Conservation (phyloP, 2,888 invertebrate genomes). For the Augiades crinisus region DNA sequence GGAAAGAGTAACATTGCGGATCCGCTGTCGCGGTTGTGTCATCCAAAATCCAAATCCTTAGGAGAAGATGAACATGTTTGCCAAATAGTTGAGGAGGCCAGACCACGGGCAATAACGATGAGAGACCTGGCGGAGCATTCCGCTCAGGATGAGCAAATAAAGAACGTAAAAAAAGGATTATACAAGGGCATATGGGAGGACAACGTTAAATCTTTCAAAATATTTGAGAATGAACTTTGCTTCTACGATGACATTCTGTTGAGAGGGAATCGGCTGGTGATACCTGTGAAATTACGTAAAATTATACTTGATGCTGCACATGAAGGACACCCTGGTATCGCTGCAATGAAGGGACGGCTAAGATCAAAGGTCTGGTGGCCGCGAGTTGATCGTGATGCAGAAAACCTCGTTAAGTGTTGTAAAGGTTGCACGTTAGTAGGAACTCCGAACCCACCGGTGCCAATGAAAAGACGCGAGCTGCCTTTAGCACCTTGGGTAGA, state of each 20-base stretch:
- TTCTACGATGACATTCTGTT: constrained; percentile 34
- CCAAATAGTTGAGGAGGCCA: constrained; percentile 12
- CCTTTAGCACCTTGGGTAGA: constrained; percentile 22
- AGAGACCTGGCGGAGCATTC: constrained; percentile 8
- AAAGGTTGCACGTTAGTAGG: constrained; percentile 31
- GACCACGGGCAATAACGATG: constrained; percentile 19
- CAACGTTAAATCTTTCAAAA: not conserved
- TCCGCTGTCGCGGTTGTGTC: no score
- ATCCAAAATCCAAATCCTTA: not conserved
- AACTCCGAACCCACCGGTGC: constrained; percentile 19
- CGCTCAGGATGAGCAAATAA: constrained; percentile 12
- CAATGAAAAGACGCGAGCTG: constrained; percentile 27
- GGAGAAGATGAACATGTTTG: not conserved
- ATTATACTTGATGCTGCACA: constrained; percentile 20
- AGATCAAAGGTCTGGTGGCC: constrained; percentile 34
- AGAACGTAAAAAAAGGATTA: constrained; percentile 10
- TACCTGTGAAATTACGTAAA: not conserved
- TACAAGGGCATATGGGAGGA: constrained; percentile 17
- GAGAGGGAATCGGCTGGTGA: constrained; percentile 20
- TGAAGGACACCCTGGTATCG: constrained; percentile 30
- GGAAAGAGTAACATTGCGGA: no score
- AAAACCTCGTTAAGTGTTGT: constrained; percentile 24
- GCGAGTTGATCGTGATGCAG: constrained; percentile 27
- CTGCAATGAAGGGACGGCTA: constrained; percentile 28
- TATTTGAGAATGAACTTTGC: constrained; percentile 27